Base-by-base conservation (phyloP, 92 coral and sea anemone species). In the Palythoa heliodiscus region DNA sequence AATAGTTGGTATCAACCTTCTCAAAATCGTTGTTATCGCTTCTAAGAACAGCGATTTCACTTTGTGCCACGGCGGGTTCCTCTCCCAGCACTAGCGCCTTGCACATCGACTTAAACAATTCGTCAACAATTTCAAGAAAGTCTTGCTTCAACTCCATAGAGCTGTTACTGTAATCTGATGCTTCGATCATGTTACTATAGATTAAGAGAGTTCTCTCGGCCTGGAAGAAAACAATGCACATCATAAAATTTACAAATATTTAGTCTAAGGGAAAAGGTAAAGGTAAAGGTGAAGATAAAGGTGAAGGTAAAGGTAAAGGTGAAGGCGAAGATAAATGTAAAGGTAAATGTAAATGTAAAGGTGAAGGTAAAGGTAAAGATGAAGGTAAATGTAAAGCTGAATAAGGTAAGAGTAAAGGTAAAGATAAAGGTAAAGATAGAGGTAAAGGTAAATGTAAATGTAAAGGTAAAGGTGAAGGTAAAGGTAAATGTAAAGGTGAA, bases 21-120 rank as follows among this genome's bases (percentile, higher is more conserved):
- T 84, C 87, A 60, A 93, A 93, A 52, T 85, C 67, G 77, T 95
- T 79, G 61, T 89, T 87, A 66, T 88, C 91, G 55, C 95, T 93
- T 60, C 88, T 75, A 14, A 95, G 71, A 39, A 91, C 93, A 19
- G 86, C 83, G 53, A 82, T 77, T 52, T 87, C 85, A 43, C 95
- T 81, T 87, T 92, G 83, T 1, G 95, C 98, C 11, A 88, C 71
- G 60, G 76, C 79, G 17, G 92, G 85, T 8, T 91, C 86, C 77
- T 93, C 97, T 1, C 95, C 95, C 52, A 76, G 78, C 14, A 83
- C 86, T 0, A 93, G 87, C 1, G 91, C 91, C 72, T 93, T 93
- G 79, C 98, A 95, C 88, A 95, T 77, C 25, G 98, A 92, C 14
- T 91, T 87, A 39, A 94, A 90, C 19, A 86, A 79, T 55, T 91